Percentiles rank a stretch among this genome's conserved stretches.
Conservation (phyloP, 2,113 vertebrate species). For the Hemicordylus capensis region DNA sequence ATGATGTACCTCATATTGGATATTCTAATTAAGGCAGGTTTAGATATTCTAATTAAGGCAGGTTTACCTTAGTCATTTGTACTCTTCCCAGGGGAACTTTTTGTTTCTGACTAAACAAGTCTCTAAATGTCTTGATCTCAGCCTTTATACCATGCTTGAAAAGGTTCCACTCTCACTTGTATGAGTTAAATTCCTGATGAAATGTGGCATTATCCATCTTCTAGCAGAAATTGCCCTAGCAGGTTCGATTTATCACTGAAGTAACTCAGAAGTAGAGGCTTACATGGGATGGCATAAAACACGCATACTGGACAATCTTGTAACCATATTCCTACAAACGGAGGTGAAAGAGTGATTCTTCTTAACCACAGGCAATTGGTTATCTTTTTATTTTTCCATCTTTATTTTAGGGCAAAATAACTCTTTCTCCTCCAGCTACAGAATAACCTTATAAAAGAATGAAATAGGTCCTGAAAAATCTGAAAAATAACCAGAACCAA, state of each 20-base stretch:
- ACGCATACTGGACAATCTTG: neutral
- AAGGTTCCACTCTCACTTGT: neutral
- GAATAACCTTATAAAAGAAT: neutral
- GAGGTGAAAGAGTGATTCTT: neutral
- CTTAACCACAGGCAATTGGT: neutral
- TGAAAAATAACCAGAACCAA: neutral
- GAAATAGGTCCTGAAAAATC: neutral
- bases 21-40: no score
- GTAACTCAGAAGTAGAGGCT: neutral
- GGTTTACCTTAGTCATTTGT: neutral
- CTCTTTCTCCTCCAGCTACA: neutral
- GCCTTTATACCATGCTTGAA: neutral
- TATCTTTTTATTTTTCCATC: neutral
- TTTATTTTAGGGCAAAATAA: neutral
- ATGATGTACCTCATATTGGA: no score
- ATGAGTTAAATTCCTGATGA: neutral
- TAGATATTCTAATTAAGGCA: neutral
- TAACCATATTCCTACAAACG: neutral
- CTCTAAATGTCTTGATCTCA: neutral
- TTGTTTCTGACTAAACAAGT: neutral
- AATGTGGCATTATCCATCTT: conserved; percentile 5
- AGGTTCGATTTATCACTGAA: neutral
- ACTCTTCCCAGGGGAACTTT: neutral
- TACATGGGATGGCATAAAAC: neutral
- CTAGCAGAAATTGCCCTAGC: neutral